Base-by-base conservation (phyloP, 2,113 vertebrate genomes). In the Charina bottae region DNA sequence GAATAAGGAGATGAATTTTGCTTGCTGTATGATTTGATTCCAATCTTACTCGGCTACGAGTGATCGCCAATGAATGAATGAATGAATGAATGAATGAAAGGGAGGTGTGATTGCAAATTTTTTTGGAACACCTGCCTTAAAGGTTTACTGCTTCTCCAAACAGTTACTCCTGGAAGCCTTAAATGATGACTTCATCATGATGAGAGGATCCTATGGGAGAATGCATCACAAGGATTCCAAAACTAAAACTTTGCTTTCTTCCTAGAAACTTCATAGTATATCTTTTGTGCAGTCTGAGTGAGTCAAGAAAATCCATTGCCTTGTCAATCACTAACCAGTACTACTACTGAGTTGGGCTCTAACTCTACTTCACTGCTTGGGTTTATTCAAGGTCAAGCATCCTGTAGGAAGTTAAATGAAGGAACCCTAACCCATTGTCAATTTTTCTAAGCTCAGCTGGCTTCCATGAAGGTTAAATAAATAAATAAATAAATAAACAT, bases 401-500 rank as follows among this genome's bases (percentile, higher is more conserved):
- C 58, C 90, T 89, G 26, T 46, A 11, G 49, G 53, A 68, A 85
- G 59, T 60, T 89, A 91, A 85, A 33, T 86, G 28, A n/a, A n/a
- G n/a, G n/a, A n/a, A n/a, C n/a, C n/a, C n/a, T n/a, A n/a, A n/a
- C n/a, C 11, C 86, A 46, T 6, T 62, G n/a, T 83, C 46, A 92
- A 53, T 90, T 90, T 62, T 33, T 58, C 72, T 53, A 33, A 56
- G 1, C 10, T 62, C 3, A 90, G 90, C 64, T 78, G 23, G 7
- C 2, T 94, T 94, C 72, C 15, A 91, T 19, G 49, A 83, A 90
- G 72, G 85, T 59, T 1, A 94, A 90, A 19, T 88, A 55, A 37
- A 33, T 23, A 72, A 83, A n/a, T n/a, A n/a, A n/a, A n/a, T n/a
- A n/a, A n/a, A n/a, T n/a, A n/a, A n/a, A n/a, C n/a, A n/a, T n/a